Base-by-base conservation (phyloP, 1,140 invertebrate genomes). In the Drosophila yakuba region DNA sequence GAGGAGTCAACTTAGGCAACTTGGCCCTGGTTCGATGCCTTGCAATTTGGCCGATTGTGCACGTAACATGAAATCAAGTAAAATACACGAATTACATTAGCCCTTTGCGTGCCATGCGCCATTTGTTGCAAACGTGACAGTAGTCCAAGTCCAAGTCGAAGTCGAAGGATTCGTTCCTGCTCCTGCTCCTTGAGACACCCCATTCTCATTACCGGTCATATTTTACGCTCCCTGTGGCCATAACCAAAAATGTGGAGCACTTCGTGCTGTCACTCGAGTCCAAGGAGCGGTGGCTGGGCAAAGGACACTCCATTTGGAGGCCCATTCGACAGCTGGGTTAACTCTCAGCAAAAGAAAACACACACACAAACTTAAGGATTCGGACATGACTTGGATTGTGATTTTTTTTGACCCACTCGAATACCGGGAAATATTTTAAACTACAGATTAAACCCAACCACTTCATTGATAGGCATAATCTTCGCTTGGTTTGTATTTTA, bases 71-170 rank as follows among this genome's bases (percentile, higher is more conserved):
- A 86, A 88, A 86, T 86, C 86, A 86, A 88, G 83, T 88, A 88
- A 88, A 88, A 88, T 88, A 88, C 83, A 88, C 83, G 83, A 88
- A 88, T 88, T 82, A 88, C 83, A 88, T 88, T 88, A 88, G 83
- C 83, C 82, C 83, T 88, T 88, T 88, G 83, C 83, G 83, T 86
- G 84, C 78, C 83, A 88, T 88, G 83, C 83, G 72, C 83, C 83
- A 88, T 88, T 88, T 88, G 83, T 83, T 88, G 83, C 83, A 88
- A 88, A 88, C 83, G 83, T 88, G 83, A 88, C 83, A 88, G 79
- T 83, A 88, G 79, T 88, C 76, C 62, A 28, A 48, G 28, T 51
- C 48, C 28, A 51, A 51, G 48, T 88, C 76, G 66, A 28, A 48
- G n/a, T 50, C 48, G 48, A 51, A 51, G 48, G 48, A 51, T 50